Conservation (phyloP, 2,113 vertebrate species). For the Corythornis cristatus region DNA sequence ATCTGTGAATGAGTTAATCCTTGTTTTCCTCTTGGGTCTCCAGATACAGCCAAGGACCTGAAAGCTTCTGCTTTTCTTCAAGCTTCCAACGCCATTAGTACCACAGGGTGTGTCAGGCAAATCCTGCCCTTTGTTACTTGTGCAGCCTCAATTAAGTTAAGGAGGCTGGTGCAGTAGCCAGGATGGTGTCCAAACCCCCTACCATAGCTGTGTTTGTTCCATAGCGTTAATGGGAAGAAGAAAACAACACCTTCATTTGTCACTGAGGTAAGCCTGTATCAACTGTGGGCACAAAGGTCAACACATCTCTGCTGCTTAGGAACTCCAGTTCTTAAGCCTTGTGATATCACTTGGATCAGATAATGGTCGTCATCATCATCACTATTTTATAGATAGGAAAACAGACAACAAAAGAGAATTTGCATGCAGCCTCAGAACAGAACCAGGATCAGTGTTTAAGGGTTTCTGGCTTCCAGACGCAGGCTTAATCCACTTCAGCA, state of each 20-base stretch:
- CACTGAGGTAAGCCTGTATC: neutral
- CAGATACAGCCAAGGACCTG: neutral
- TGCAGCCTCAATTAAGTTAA: conserved; percentile 16
- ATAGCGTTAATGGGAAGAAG: neutral
- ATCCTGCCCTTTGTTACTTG: conserved; percentile 19
- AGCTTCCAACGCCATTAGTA: neutral
- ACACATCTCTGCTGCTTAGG: neutral
- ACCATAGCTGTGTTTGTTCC: neutral
- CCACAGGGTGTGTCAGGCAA: neutral
- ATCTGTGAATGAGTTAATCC: conserved; percentile 4
- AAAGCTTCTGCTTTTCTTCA: conserved; percentile 42
- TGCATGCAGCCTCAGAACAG: neutral
- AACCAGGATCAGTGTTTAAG: neutral
- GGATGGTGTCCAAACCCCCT: conserved; percentile 7
- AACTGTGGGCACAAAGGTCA: neutral
- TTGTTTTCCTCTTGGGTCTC: neutral
- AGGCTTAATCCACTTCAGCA: neutral
- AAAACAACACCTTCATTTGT: conserved; percentile 14
- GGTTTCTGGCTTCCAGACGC: neutral
- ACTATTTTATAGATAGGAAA: neutral
- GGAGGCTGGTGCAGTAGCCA: neutral
- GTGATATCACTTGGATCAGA: neutral
- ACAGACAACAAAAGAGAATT: neutral
- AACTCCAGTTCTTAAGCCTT: neutral
- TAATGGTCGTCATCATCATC: neutral